phyloP scores from a whole-genome alignment of 2,113 vertebrate species.

The Aspiorhynchus laticeps region DNA sequence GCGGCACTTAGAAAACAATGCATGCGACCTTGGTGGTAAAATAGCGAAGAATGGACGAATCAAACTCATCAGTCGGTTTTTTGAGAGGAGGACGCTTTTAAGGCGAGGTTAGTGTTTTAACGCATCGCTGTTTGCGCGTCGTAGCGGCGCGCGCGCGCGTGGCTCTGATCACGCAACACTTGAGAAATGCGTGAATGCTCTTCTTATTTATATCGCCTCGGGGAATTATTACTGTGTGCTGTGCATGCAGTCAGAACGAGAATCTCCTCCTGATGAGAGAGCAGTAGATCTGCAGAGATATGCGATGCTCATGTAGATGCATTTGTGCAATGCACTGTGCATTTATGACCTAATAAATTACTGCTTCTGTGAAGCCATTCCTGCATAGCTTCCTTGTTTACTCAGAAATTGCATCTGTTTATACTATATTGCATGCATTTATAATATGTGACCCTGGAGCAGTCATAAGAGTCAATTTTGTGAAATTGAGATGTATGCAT shows the following conservation, averaged over 20 bases:
- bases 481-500: too few relatives aligned
- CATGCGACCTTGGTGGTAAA: not conserved
- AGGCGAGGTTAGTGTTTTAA: not conserved
- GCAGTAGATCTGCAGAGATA: not conserved
- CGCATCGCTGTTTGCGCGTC: not conserved
- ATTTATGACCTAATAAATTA: not conserved
- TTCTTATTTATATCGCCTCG: not conserved
- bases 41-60: not conserved
- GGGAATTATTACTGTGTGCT: not conserved
- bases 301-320: too few relatives aligned
- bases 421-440: not conserved
- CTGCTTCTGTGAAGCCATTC: not conserved
- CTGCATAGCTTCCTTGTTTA: not conserved
- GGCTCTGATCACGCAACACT: slow-evolving; percentile 11
- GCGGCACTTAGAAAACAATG: slow-evolving; percentile 6
- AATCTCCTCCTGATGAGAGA: not conserved
- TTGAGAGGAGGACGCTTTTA: not conserved
- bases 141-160: not conserved
- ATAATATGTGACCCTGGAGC: too few relatives aligned
- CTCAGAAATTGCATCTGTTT: not conserved
- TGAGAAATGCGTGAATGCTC: not conserved
- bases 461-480: too few relatives aligned
- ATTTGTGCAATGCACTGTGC: not conserved
- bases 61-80: not conserved
- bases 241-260: not conserved